phyloP scores from a whole-genome alignment of 2,113 vertebrate species.

The Natator depressus region DNA sequence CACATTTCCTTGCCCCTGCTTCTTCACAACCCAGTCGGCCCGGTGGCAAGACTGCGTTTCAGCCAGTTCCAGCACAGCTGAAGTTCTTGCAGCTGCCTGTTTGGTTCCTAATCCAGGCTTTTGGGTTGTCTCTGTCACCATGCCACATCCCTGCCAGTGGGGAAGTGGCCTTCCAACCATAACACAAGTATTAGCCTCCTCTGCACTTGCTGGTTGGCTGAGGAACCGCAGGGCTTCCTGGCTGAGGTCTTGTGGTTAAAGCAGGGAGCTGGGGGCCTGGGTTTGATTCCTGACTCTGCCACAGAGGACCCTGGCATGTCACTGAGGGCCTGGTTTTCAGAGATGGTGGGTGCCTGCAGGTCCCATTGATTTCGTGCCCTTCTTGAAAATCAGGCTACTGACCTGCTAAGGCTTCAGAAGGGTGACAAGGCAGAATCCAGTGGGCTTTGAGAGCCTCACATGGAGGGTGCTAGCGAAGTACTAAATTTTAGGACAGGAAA shows the following conservation, averaged over 20 bases:
- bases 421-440: no score
- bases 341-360: no score
- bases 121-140: background rate
- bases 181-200: background rate
- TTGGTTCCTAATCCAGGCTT: background rate
- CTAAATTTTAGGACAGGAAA: no score
- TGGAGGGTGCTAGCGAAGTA: no score
- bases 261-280: background rate
- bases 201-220: background rate
- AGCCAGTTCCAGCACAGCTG: background rate
- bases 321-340: background rate
- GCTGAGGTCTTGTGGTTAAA: background rate
- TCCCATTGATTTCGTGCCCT: background rate
- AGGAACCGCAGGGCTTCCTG: background rate
- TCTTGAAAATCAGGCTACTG: no score
- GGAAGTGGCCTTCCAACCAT: background rate
- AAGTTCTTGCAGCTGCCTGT: background rate
- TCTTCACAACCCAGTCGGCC: background rate
- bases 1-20: background rate
- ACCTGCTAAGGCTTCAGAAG: no score
- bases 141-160: background rate
- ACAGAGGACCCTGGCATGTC: no score
- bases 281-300: background rate
- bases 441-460: no score
- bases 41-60: rapidly evolving